Conservation (phyloP, 2,113 vertebrate species). For the Ciconia maguari region DNA sequence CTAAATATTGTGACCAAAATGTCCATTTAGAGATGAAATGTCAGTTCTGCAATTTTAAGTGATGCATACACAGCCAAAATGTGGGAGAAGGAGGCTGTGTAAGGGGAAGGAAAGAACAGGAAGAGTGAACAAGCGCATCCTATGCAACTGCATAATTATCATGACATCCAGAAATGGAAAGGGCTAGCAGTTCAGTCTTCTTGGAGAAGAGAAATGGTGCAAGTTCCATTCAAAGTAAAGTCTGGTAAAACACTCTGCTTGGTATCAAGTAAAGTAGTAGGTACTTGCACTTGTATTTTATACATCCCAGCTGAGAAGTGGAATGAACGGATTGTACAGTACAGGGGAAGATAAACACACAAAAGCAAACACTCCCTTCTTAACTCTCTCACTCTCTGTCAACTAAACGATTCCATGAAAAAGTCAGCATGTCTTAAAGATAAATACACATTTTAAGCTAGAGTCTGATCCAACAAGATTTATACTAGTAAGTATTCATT, state of each 20-base stretch:
- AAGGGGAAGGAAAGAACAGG: not conserved
- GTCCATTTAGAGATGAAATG: not conserved
- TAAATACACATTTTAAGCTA: not conserved
- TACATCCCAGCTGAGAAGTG: not conserved
- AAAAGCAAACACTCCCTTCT: constrained; percentile 2
- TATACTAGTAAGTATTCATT: not conserved
- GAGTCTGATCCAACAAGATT: not conserved
- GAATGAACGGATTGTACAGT: not conserved
- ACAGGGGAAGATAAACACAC: not conserved
- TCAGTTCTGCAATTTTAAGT: not conserved
- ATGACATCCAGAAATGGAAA: not conserved
- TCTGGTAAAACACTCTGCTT: not conserved
- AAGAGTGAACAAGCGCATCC: not conserved
- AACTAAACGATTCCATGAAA: not conserved
- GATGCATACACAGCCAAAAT: not conserved
- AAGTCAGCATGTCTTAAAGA: not conserved
- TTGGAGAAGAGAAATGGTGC: not conserved
- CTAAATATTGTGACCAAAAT: not conserved
- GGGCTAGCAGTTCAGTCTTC: not conserved
- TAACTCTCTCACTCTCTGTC: not conserved
- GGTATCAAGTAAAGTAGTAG: not conserved
- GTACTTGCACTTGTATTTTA: not conserved
- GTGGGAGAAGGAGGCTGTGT: not conserved
- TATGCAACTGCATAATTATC: not conserved
- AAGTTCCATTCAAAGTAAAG: not conserved